phyloP scores from a whole-genome alignment of 1,140 invertebrate genomes.

The Venustaconcha ellipsiformis region DNA sequence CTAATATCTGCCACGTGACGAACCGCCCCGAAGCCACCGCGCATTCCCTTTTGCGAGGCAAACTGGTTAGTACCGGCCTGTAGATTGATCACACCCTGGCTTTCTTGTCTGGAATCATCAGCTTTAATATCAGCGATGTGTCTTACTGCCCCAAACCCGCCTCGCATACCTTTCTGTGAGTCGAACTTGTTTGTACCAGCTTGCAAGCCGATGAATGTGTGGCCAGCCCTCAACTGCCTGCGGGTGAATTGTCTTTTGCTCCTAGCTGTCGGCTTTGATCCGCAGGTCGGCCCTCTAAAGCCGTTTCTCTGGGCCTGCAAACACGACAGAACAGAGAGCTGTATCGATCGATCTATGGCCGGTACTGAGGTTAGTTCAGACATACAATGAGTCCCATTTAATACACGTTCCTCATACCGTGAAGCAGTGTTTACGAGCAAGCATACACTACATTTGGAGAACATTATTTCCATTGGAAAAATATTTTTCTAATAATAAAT shows the following conservation, averaged over 20 bases:
- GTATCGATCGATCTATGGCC: no score
- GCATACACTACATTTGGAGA: no score
- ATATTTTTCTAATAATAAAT: no score
- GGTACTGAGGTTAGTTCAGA: no score
- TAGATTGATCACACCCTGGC: constrained; percentile 89
- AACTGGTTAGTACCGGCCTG: constrained; percentile 94
- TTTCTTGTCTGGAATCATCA: constrained; percentile 63
- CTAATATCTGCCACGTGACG: constrained; percentile 79
- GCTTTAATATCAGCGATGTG: constrained; percentile 60
- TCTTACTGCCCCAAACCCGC: constrained; percentile 39
- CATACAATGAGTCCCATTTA: no score
- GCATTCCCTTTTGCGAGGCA: constrained; percentile 92
- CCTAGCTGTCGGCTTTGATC: constrained; percentile 94
- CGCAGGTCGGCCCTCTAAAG: constrained; percentile 66
- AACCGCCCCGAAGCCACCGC: constrained; percentile 83
- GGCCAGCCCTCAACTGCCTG: constrained; percentile 89
- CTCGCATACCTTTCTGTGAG: constrained; percentile 61
- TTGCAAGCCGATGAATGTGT: constrained; percentile 86
- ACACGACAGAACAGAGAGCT: background rate
- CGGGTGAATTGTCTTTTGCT: constrained; percentile 83
- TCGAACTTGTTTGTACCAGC: constrained; percentile 82
- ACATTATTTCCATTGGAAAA: no score
- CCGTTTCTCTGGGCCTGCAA: constrained; percentile 69
- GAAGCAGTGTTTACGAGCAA: no score
- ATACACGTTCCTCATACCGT: no score